A percentile compares a stretch with the other conserved stretches of the same genome.
phyloP scores from a whole-genome alignment of 2,113 vertebrate genomes.

The Danio rerio region GRCz12tu NC_133183.1:18860501-18861000 shows the following conservation, averaged over 20 bases:
- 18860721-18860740: not conserved
- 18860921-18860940: too few species aligned
- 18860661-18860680: slow-evolving; percentile 43
- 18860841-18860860: not conserved
- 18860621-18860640: slow-evolving; percentile 36
- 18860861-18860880: too few species aligned
- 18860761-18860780: not conserved
- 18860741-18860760: not conserved
- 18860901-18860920: too few species aligned
- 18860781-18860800: slow-evolving; percentile 28
- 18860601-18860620: not conserved
- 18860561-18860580: slow-evolving; percentile 26
- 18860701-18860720: slow-evolving; percentile 15
- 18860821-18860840: too few species aligned
- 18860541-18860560: not conserved
- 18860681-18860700: slow-evolving; percentile 34
- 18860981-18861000: too few species aligned
- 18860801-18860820: too few species aligned
- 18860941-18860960: too few species aligned
- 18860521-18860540: not conserved
- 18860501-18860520: not conserved
- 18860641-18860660: slow-evolving; percentile 19
- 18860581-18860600: slow-evolving; percentile 12
- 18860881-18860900: too few species aligned
- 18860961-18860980: too few species aligned